Percentiles rank a stretch among this genome's conserved stretches.
phyloP scores from a whole-genome alignment of 2,113 vertebrate genomes.

The Pipa parva region DNA sequence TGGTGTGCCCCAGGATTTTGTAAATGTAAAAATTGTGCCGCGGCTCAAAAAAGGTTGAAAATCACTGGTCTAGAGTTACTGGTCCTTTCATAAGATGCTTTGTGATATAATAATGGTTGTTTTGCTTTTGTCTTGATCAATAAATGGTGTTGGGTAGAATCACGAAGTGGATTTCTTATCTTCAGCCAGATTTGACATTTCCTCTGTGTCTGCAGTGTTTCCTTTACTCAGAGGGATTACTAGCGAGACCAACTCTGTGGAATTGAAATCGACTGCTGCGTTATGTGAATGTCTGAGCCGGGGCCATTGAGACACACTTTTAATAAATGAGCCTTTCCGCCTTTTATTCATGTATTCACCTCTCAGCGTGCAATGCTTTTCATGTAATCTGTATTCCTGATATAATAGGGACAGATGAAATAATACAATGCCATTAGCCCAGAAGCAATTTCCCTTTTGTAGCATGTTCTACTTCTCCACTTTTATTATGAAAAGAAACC shows the following conservation, averaged over 20 bases:
- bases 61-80: too few species aligned
- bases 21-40: too few species aligned
- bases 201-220: too few species aligned
- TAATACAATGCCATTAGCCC: constrained; percentile 29
- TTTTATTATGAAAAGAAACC: neutral
- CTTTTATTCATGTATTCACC: constrained; percentile 24
- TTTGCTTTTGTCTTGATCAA: too few species aligned
- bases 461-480: constrained; percentile 9
- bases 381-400: constrained; percentile 38
- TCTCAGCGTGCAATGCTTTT: constrained; percentile 8
- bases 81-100: too few species aligned
- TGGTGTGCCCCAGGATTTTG: too few species aligned
- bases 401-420: constrained; percentile 37
- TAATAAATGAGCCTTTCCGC: constrained; percentile 3
- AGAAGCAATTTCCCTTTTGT: constrained; percentile 7
- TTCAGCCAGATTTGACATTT: too few species aligned
- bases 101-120: too few species aligned
- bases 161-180: too few species aligned
- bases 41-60: too few species aligned
- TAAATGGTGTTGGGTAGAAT: too few species aligned
- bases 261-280: constrained; percentile 9
- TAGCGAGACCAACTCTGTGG: neutral
- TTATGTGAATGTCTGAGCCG: neutral
- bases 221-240: neutral
- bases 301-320: neutral